phyloP scores from a whole-genome alignment of 2,113 vertebrate genomes.

The Casuarius casuarius region DNA sequence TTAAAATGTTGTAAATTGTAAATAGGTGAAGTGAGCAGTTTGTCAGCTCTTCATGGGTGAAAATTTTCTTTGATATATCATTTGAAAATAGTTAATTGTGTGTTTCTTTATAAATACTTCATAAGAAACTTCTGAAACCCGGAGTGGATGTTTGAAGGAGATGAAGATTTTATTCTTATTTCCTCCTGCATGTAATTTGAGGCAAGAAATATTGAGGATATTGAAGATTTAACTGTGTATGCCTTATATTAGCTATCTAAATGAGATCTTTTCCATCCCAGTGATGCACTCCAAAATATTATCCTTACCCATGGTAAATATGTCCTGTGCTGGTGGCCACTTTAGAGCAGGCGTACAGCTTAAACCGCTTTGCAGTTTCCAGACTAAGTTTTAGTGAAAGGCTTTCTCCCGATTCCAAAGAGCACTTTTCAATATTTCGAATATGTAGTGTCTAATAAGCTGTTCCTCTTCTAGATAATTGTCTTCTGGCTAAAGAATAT shows the following conservation, averaged over 20 bases:
- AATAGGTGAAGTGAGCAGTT: neutral
- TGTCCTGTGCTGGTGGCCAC: neutral
- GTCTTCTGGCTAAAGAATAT: neutral
- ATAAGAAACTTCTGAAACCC: neutral
- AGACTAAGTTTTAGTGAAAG: neutral
- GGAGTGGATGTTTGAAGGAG: neutral
- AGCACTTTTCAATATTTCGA: neutral
- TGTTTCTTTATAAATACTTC: neutral
- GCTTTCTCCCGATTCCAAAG: neutral
- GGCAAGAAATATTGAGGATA: neutral
- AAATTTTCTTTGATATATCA: neutral
- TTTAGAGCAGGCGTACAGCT: neutral
- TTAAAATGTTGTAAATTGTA: neutral
- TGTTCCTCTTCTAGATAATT: neutral
- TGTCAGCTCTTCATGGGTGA: neutral
- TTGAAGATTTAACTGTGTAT: neutral
- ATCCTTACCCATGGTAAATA: neutral
- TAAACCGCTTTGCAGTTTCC: neutral
- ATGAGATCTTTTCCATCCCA: neutral
- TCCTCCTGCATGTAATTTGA: neutral
- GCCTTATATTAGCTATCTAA: neutral
- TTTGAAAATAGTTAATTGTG: neutral
- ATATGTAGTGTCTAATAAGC: neutral
- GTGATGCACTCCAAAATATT: neutral
- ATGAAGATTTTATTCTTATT: neutral